Evolutionary conservation across 2,797 vertebrate genomes (phyloP).

Genomic region (Schizopygopsis malacanthus): DNA sequence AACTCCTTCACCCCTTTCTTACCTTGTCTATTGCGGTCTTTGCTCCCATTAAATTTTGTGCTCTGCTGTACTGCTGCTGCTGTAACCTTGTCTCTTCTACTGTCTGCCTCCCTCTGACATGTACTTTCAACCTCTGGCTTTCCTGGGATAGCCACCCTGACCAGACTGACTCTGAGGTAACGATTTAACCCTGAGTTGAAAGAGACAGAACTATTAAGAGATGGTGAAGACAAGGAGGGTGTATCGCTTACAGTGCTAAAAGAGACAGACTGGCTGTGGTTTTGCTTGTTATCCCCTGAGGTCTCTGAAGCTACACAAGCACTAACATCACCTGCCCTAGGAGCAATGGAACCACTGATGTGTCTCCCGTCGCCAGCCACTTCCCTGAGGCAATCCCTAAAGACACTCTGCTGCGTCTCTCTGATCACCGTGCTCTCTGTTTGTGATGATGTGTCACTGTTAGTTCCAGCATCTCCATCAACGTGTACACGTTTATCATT

Average conservation of each 20-base stretch:
- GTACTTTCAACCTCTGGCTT: conserved; percentile 53
- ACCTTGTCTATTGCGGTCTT: conserved; percentile 63
- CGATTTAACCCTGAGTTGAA: conserved; percentile 71
- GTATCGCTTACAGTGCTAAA: conserved; percentile 24
- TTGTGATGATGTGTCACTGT: conserved; percentile 32
- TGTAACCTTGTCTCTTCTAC: neutral
- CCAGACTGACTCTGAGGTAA: conserved; percentile 77
- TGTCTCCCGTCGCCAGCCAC: conserved; percentile 31
- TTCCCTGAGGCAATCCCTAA: conserved; percentile 51
- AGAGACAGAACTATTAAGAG: conserved; percentile 45
- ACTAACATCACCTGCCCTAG: conserved; percentile 55
- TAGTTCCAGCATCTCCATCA: conserved; percentile 34
- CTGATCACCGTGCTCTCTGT: neutral
- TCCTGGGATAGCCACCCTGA: conserved; percentile 69
- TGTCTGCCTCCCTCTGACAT: conserved; percentile 44
- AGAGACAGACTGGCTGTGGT: conserved; percentile 54
- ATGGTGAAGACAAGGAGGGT: conserved; percentile 29
- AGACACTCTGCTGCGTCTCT: conserved; percentile 26
- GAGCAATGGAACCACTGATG: conserved; percentile 39
- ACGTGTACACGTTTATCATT: conserved; percentile 36
- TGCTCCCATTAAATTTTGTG: conserved; percentile 56
- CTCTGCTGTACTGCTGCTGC: conserved; percentile 22
- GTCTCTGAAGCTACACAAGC: conserved; percentile 51
- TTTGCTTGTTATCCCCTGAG: conserved; percentile 58
- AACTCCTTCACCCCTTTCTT: conserved; percentile 76